Percentiles rank a stretch among this genome's conserved stretches.
phyloP scores from a whole-genome alignment of 2,113 vertebrate genomes.

The Seriola quinqueradiata region DNA sequence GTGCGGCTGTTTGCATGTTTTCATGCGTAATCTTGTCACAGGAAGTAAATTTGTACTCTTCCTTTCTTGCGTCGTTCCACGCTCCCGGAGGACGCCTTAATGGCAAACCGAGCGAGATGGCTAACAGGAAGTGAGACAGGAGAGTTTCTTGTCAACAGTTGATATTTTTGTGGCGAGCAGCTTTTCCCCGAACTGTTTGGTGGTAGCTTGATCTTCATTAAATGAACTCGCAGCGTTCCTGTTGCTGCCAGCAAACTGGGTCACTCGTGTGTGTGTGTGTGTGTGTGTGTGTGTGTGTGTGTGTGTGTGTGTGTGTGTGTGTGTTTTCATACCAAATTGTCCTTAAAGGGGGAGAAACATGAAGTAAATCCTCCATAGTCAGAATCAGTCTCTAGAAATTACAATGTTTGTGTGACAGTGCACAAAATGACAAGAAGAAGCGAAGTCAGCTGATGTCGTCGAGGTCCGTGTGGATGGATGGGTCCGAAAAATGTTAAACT shows the following conservation, averaged over 20 bases:
- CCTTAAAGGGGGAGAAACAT: constrained; percentile 6
- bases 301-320: constrained; percentile 4
- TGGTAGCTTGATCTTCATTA: constrained; percentile 15
- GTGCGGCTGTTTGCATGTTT: background rate
- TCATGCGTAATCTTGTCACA: constrained; percentile 10
- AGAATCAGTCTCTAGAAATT: too few species aligned
- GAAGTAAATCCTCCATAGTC: background rate
- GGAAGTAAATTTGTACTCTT: constrained; percentile 46
- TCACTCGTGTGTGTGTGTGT: background rate
- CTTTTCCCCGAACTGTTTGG: constrained; percentile 26
- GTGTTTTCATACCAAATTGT: background rate
- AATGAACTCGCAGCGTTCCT: background rate
- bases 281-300: constrained; percentile 17
- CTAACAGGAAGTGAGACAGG: background rate
- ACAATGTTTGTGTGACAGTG: too few species aligned
- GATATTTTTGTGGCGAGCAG: constrained; percentile 22
- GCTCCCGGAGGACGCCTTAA: constrained; percentile 30
- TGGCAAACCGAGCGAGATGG: constrained; percentile 1
- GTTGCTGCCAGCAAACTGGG: constrained; percentile 19
- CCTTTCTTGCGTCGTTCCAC: constrained; percentile 1
- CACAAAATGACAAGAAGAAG: too few species aligned
- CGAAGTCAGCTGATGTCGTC: too few species aligned
- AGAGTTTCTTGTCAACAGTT: background rate
- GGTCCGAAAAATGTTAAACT: too few species aligned
- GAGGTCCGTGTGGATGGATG: too few species aligned